A percentile compares a stretch with the other conserved stretches of the same genome.
phyloP scores from a whole-genome alignment of 2,113 vertebrate genomes.

The Pedionomus torquatus region DNA sequence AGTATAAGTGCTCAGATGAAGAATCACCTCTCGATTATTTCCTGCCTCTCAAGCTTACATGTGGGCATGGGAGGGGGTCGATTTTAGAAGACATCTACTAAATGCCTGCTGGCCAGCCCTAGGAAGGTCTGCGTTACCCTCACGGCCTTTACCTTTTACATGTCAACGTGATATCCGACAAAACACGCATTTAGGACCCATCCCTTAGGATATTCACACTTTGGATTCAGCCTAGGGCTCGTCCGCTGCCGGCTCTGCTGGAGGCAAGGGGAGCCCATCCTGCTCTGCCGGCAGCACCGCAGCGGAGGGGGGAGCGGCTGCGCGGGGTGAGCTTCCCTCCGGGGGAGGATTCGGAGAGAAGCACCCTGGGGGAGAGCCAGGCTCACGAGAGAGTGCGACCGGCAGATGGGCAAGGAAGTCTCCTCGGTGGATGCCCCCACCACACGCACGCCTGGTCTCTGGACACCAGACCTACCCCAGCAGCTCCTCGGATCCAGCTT shows the following conservation, averaged over 20 bases:
- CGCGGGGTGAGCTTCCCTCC: background rate
- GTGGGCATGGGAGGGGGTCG: background rate
- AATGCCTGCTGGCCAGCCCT: background rate
- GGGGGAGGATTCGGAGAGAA: background rate
- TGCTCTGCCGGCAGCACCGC: fast-evolving
- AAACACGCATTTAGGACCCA: background rate
- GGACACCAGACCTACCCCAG: background rate
- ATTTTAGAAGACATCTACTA: background rate
- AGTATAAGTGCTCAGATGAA: slow-evolving; percentile 42
- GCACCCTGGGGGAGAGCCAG: fast-evolving
- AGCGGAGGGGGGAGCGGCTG: too few relatives aligned
- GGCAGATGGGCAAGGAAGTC: background rate
- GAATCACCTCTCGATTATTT: slow-evolving; percentile 55
- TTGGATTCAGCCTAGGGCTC: background rate
- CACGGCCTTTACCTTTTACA: background rate
- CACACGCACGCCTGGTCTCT: background rate
- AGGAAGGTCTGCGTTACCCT: background rate
- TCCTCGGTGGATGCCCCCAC: background rate
- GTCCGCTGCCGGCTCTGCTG: background rate
- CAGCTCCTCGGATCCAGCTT: background rate
- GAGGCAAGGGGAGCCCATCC: background rate
- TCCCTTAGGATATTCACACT: background rate
- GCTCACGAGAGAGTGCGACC: fast-evolving
- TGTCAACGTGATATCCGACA: background rate
- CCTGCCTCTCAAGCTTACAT: slow-evolving; percentile 27